Percentiles rank a stretch among this genome's conserved stretches.
Conservation (phyloP, 1,140 invertebrate genomes). For the Caenorhabditis latens region DNA sequence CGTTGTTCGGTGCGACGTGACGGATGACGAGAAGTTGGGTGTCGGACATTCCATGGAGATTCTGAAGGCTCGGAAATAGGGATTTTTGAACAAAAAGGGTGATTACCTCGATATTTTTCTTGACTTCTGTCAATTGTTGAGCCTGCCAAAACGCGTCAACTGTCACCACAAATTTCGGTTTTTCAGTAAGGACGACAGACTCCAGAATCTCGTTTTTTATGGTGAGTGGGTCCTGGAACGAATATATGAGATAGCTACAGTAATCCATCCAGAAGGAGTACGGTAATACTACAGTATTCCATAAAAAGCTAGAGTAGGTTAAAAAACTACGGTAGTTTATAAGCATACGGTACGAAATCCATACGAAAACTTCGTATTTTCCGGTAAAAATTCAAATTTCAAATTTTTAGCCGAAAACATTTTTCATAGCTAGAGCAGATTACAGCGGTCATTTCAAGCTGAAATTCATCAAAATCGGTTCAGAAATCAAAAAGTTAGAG, state of each 20-base stretch:
- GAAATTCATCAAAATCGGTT: too few species aligned
- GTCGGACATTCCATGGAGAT: not conserved
- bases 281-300: too few species aligned
- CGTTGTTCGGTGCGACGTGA: slow-evolving; percentile 59
- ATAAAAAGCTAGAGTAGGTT: too few species aligned
- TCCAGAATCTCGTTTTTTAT: not conserved
- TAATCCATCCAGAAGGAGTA: not conserved
- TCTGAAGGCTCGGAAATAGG: not conserved
- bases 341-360: too few species aligned
- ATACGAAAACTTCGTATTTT: too few species aligned
- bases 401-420: too few species aligned
- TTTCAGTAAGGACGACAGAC: not conserved
- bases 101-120: slow-evolving; percentile 53
- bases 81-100: too few species aligned
- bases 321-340: too few species aligned
- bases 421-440: too few species aligned
- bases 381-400: too few species aligned
- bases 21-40: slow-evolving; percentile 59
- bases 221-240: slow-evolving; percentile 41
- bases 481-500: too few species aligned
- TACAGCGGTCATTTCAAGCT: too few species aligned
- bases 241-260: not conserved
- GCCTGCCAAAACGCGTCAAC: slow-evolving; percentile 65
- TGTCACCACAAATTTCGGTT: slow-evolving; percentile 49
- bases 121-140: slow-evolving; percentile 44